A percentile compares a stretch with the other conserved stretches of the same genome.
These are phyloP conservation scores for Trisateles emortualis DNA, from an alignment of 2,888 invertebrate species.

Conservation along the genomic window DNA sequence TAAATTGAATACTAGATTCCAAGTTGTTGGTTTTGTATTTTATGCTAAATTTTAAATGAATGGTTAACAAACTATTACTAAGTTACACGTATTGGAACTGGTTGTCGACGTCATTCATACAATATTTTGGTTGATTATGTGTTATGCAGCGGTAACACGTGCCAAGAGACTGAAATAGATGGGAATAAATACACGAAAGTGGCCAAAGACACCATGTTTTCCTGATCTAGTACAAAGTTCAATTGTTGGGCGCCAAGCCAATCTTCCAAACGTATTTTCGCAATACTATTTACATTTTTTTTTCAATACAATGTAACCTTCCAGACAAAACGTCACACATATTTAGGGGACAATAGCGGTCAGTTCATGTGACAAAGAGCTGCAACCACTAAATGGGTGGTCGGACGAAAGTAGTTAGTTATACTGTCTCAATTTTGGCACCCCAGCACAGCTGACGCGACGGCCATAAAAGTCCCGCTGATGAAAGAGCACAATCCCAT, in stretches of 20 bases:
- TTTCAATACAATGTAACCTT: constrained; percentile 37
- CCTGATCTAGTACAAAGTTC: constrained; percentile 83
- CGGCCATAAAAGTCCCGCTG: constrained; percentile 78
- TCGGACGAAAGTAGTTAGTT: constrained; percentile 59
- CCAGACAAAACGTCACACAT: constrained; percentile 17
- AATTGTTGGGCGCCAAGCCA: constrained; percentile 75
- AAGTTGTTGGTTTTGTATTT: constrained; percentile 10
- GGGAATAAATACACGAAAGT: constrained; percentile 70
- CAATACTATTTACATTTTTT: constrained; percentile 53
- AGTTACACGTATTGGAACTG: background rate
- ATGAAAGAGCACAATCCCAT: constrained; percentile 85
- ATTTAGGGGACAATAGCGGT: constrained; percentile 36
- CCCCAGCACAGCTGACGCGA: constrained; percentile 74
- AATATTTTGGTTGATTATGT: constrained; percentile 35
- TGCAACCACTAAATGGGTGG: constrained; percentile 56
- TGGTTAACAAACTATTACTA: too few species aligned
- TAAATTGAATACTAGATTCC: constrained; percentile 24
- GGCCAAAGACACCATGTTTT: constrained; percentile 71
- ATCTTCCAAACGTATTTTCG: constrained; percentile 58
- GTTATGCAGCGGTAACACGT: constrained; percentile 41
- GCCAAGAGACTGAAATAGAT: constrained; percentile 78
- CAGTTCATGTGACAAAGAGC: constrained; percentile 49
- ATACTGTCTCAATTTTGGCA: constrained; percentile 79
- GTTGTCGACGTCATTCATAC: constrained; percentile 35
- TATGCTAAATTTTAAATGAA: background rate